Base-by-base conservation (phyloP, 2,888 invertebrate genomes). In the Diloba caeruleocephala region DNA sequence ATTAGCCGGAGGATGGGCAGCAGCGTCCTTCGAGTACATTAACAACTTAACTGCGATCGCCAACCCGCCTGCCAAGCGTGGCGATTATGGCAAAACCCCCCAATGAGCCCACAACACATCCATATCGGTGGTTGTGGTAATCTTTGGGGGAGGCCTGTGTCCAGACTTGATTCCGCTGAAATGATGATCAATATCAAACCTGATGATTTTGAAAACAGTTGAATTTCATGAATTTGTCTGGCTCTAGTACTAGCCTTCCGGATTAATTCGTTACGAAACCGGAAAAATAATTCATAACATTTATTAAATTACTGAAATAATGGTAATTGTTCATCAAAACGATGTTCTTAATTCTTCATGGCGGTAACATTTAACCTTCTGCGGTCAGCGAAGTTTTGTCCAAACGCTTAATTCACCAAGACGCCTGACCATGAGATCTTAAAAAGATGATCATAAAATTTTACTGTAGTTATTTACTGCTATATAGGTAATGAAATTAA, bases 281-380 rank as follows among this genome's bases (percentile, higher is more conserved):
- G 43, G 61, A 66, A 60, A 58, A 36, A 36, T 45, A 29, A 23
- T 33, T 26, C 10, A 31, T 10, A 44, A 29, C 8, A 49, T 14
- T 36, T 34, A 19, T 34, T 26, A 31, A 49, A 31, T 23, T n/a
- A 31, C 13, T 39, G 5, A 9, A 41, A 36, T 52, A 46, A 26
- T 42, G 10, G 28, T 14, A 19, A 38, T 36, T 15, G 31, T 43
- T 23, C 14, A 46, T 39, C 33, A 8, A 37, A 59, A 49, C 14
- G 41, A 34, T 54, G 23, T 26, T 57, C 23, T 14, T 48, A 36
- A 61, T 51, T 51, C 57, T 55, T 33, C 29, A 64, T 55, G 56
- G 48, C 31, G 42, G 51, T 61, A 56, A 43, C 10, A 19, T 29
- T 32, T 52, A 17, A 50, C 71, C 71, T 70, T 69, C 38, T 43